Conservation (phyloP, 2,888 invertebrate species). For the Rhamphomyia laevipes region DNA sequence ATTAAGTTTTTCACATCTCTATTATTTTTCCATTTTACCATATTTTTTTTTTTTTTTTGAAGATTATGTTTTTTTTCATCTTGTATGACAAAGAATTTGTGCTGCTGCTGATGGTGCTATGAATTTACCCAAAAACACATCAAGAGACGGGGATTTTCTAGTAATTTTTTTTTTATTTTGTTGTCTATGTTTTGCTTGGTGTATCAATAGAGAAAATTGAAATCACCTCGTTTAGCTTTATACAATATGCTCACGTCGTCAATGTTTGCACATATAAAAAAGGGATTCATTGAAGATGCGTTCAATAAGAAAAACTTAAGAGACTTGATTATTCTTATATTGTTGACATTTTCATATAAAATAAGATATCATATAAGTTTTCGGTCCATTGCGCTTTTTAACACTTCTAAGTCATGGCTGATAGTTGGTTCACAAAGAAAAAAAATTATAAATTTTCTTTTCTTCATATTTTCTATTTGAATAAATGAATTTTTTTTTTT, state of each 20-base stretch:
- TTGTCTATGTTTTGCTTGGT: neutral
- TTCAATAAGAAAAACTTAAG: no score
- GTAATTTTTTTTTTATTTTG: neutral
- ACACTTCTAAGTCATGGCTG: neutral
- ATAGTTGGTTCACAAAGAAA: no score
- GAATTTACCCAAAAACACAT: no score
- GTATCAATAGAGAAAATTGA: conserved; percentile 4
- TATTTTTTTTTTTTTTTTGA: conserved; percentile 5
- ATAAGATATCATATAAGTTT: conserved; percentile 11
- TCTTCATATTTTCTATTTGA: no score
- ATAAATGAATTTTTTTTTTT: neutral
- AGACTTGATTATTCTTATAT: no score
- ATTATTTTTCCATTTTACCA: no score
- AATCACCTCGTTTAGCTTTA: conserved; percentile 11
- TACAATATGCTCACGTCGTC: neutral
- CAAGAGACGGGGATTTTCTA: no score
- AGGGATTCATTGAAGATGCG: neutral
- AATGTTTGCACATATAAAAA: no score
- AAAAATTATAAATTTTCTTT: no score
- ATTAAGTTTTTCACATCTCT: no score
- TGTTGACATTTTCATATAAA: conserved; percentile 12
- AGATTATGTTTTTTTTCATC: neutral
- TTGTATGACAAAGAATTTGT: no score
- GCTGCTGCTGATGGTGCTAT: no score
- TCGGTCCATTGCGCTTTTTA: conserved; percentile 13